phyloP scores from a whole-genome alignment of 2,797 vertebrate species.

The Martes flavigula region DNA sequence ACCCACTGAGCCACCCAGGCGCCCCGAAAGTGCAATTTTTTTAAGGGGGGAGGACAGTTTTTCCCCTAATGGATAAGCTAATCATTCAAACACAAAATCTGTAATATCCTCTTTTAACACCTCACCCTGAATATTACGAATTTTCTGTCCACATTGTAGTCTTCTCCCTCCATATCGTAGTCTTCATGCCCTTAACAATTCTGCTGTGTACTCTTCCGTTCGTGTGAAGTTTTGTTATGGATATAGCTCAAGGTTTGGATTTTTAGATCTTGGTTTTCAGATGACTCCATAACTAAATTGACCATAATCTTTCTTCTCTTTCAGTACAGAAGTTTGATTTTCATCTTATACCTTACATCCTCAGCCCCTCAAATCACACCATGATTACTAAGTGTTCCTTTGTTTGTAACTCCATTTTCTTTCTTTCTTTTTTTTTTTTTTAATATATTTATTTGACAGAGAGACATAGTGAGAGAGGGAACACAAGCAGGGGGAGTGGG shows the following conservation, averaged over 20 bases:
- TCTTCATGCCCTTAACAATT: background rate
- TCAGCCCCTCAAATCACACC: background rate
- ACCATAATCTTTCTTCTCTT: background rate
- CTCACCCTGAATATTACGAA: background rate
- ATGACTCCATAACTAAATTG: background rate
- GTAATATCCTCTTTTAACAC: background rate
- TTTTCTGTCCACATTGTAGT: background rate
- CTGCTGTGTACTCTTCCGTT: background rate
- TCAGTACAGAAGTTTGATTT: background rate
- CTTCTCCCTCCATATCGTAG: background rate
- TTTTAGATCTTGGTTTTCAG: background rate
- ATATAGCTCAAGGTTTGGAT: background rate
- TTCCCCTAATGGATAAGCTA: background rate
- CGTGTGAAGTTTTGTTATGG: background rate
- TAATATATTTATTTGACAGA: too few relatives aligned
- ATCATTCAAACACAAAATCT: conserved; percentile 11
- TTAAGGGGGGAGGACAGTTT: background rate
- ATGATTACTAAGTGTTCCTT: background rate
- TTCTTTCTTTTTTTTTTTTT: background rate
- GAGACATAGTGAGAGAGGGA: too few relatives aligned
- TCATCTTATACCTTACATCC: background rate
- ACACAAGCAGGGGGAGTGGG: too few relatives aligned
- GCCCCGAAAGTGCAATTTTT: background rate
- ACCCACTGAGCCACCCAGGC: too few relatives aligned
- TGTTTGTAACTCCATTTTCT: background rate